Base-by-base conservation (phyloP, 2,113 vertebrate genomes). In the Oryzias celebensis region DNA sequence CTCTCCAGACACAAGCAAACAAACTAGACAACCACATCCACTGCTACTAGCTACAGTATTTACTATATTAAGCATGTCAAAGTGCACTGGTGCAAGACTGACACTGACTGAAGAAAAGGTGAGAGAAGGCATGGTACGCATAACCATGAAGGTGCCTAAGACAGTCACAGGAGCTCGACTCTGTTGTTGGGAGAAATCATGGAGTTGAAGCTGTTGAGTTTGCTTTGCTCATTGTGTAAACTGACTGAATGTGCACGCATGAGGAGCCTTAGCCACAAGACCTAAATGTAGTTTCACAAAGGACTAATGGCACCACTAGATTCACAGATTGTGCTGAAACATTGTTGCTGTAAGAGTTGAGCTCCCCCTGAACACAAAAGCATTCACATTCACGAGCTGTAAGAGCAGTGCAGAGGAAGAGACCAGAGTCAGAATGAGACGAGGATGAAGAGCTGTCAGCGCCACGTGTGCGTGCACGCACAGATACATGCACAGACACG, bases 81-180 rank as follows among this genome's bases (percentile, higher is more conserved):
- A 85, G 88, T 85, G 78, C 85, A 86, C 83, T 83, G 83, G 85
- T 81, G 88, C 80, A 87, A 81, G 68, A 75, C 83, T 70, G 61
- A 91, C 82, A 79, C 63, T 52, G 63, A 71, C 51, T 62, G 75
- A 86, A 75, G 82, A 62, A 83, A 80, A 84, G 78, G 86, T 76
- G 88, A 80, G 83, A 85, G 77, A 76, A 85, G 87, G 87, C 87
- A 87, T 87, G 86, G 87, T 76, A 84, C 68, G 87, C 90, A 85
- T 72, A 90, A 87, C 87, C 86, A 87, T 85, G 85, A 79, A 69
- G 86, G 89, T 90, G 93, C 85, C 54, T 87, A 22, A 36, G 67
- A 90, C 91, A 68, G 69, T 81, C 41, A 65, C 76, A 84, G 88
- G 90, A 92, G 91, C 90, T 90, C 86, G 78, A 88, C 87, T 90